Conservation (phyloP, 2,888 invertebrate species). For the Coecobrya sp. region DNA sequence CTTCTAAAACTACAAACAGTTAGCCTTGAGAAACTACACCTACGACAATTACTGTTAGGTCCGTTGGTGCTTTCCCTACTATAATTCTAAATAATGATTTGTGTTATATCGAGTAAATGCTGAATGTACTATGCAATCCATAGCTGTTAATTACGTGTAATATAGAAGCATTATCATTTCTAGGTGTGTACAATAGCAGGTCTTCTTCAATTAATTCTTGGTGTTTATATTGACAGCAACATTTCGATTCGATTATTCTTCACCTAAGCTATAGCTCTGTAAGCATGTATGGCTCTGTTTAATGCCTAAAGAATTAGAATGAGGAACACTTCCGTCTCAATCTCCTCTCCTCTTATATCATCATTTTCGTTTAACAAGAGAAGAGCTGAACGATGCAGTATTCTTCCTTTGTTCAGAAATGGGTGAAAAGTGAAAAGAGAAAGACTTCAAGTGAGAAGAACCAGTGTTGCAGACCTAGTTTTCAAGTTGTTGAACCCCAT, state of each 20-base stretch:
- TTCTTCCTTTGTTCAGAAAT: conserved; percentile 9
- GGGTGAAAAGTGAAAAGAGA: conserved; percentile 28
- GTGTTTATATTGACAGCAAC: too few species aligned
- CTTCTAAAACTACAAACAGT: conserved; percentile 18
- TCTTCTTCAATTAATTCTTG: neutral
- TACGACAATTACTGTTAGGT: neutral
- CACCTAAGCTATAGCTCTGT: too few species aligned
- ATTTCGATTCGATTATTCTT: neutral
- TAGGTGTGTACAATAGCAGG: neutral
- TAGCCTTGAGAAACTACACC: neutral
- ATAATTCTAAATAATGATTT: neutral
- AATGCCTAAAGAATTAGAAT: too few species aligned
- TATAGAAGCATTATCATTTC: neutral
- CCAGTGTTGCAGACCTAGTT: neutral
- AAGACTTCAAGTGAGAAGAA: neutral
- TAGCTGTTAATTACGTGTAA: neutral
- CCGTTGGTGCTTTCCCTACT: neutral
- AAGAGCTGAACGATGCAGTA: neutral
- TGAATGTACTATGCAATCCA: neutral
- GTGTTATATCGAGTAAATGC: neutral
- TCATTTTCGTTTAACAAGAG: neutral
- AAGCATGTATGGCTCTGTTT: neutral
- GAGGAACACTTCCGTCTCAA: too few species aligned
- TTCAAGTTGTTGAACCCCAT: neutral
- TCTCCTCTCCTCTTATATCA: neutral